phyloP scores from a whole-genome alignment of 2,113 vertebrate genomes.

The Chlorodrepanis virens region DNA sequence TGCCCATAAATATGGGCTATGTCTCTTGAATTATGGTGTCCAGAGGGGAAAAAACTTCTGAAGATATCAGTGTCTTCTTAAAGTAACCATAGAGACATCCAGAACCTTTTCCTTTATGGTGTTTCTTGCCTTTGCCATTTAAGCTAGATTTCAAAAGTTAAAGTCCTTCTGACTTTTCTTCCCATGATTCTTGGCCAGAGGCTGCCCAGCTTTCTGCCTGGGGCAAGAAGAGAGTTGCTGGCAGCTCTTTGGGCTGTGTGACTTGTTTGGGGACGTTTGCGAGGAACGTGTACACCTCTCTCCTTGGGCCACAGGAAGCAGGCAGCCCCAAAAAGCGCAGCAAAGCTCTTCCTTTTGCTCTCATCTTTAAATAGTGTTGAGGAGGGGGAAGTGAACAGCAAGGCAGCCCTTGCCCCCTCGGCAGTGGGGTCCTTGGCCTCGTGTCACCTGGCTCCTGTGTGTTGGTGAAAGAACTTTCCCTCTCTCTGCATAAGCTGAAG shows the following conservation, averaged over 20 bases:
- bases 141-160: neutral
- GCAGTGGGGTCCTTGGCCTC: neutral
- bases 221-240: neutral
- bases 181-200: neutral
- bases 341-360: neutral
- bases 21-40: neutral
- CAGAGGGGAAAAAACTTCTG: neutral
- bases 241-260: neutral
- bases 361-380: neutral
- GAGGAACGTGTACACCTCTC: neutral
- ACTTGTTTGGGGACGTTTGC: neutral
- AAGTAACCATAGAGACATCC: neutral
- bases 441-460: neutral
- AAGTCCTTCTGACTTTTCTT: neutral
- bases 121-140: neutral
- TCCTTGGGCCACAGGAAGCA: neutral
- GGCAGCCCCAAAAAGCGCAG: neutral
- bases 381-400: no score
- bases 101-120: neutral
- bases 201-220: neutral
- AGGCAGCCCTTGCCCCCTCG: rapidly evolving
- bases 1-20: neutral
- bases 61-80: neutral
- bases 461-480: neutral
- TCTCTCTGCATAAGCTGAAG: neutral